A percentile compares a stretch with the other conserved stretches of the same genome.
Conservation (phyloP, 2,888 invertebrate genomes). For the Priocnemis perturbator region DNA sequence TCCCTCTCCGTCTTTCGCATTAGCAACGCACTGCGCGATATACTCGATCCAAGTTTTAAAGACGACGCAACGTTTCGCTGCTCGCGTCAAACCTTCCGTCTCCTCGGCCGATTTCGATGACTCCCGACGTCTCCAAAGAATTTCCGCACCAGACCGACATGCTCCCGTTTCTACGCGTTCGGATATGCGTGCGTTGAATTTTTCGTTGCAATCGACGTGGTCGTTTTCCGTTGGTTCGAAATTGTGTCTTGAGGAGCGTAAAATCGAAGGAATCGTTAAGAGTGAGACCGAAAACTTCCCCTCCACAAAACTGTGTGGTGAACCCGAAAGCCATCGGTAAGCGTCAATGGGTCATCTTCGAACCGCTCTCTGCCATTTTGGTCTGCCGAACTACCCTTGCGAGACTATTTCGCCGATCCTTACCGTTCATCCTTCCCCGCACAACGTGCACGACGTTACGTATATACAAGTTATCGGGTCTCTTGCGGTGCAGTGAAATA, state of each 20-base stretch:
- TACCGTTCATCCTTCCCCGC: conserved; percentile 15
- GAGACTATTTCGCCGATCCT: conserved; percentile 31
- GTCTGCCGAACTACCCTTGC: conserved; percentile 59
- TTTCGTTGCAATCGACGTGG: too few relatives aligned
- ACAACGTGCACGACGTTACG: conserved; percentile 8
- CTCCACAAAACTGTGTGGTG: background rate
- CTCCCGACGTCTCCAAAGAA: too few relatives aligned
- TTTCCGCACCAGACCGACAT: too few relatives aligned
- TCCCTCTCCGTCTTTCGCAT: conserved; percentile 4
- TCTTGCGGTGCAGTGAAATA: conserved; percentile 4
- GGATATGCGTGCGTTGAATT: too few relatives aligned
- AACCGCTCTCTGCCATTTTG: conserved; percentile 58
- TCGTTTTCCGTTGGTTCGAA: too few relatives aligned
- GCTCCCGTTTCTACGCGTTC: too few relatives aligned
- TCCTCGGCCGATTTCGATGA: conserved; percentile 3
- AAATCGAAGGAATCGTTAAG: too few relatives aligned
- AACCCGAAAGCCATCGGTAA: conserved; percentile 64
- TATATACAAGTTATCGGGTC: conserved; percentile 22
- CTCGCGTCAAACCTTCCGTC: too few relatives aligned
- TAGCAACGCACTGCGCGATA: conserved; percentile 49
- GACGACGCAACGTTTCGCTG: too few relatives aligned
- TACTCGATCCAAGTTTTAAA: conserved; percentile 43
- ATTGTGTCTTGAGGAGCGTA: too few relatives aligned
- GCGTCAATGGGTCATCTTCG: conserved; percentile 56
- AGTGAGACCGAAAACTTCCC: too few relatives aligned